phyloP scores from a whole-genome alignment of 2,797 vertebrate species.

The Oreonectes daqikongensis region DNA sequence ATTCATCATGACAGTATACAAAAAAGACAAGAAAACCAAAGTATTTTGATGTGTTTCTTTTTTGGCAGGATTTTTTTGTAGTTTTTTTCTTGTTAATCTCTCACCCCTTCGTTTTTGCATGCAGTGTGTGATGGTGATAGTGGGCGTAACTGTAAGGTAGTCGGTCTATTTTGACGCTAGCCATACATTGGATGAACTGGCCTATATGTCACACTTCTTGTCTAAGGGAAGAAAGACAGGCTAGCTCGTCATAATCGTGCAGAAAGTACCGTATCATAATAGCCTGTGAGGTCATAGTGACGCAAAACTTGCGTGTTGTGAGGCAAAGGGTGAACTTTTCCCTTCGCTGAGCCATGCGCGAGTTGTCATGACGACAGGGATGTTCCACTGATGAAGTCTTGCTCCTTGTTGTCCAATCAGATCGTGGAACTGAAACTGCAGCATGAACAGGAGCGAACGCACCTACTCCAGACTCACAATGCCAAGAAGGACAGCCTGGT shows the following conservation, averaged over 20 bases:
- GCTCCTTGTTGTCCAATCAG: constrained; percentile 97
- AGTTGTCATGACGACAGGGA: constrained; percentile 99
- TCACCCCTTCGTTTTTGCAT: constrained; percentile 5
- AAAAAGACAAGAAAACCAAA: no score
- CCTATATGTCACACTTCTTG: no score
- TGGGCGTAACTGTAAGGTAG: constrained; percentile 65
- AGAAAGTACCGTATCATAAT: constrained; percentile 45
- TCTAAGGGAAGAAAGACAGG: no score
- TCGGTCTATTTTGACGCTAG: no score
- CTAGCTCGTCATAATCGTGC: constrained; percentile 58
- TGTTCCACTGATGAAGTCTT: constrained; percentile 95
- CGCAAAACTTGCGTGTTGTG: constrained; percentile 81
- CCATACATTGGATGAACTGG: not conserved
- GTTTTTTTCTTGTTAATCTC: constrained; percentile 39
- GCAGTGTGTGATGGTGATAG: constrained; percentile 55
- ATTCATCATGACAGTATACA: no score
- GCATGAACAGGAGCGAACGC: constrained; percentile 97
- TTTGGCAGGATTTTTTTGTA: constrained; percentile 18
- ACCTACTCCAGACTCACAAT: constrained; percentile 93
- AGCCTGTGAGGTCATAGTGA: constrained; percentile 78
- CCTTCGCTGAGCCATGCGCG: constrained; percentile 73
- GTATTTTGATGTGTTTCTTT: no score
- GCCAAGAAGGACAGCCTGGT: constrained; percentile 91
- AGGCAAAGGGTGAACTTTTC: constrained; percentile 64
- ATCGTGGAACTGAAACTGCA: constrained; percentile 96